phyloP scores from a whole-genome alignment of 2,797 vertebrate genomes.

The Hemibagrus guttatus region DNA sequence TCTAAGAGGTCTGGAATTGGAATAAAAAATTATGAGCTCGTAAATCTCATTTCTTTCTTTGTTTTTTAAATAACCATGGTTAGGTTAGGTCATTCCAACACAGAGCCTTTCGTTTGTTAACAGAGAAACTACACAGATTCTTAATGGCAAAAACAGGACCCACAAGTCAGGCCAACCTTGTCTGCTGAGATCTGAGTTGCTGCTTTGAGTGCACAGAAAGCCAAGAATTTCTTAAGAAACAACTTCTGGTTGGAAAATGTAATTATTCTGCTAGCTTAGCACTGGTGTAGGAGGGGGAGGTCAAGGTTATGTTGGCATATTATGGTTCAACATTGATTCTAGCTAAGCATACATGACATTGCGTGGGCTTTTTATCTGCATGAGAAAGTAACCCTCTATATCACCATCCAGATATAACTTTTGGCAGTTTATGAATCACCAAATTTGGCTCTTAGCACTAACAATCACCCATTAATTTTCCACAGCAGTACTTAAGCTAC shows the following conservation, averaged over 20 bases:
- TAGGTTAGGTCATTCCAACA: not conserved
- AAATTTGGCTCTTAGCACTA: conserved; percentile 61
- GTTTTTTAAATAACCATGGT: conserved; percentile 18
- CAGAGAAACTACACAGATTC: conserved; percentile 1
- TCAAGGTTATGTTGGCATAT: conserved; percentile 26
- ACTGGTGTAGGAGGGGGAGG: conserved; percentile 28
- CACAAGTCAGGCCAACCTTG: conserved; percentile 12
- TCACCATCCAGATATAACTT: conserved; percentile 59
- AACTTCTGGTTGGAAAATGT: conserved; percentile 28
- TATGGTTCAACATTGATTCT: conserved; percentile 30
- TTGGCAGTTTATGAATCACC: conserved; percentile 61
- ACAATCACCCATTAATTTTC: conserved; percentile 61
- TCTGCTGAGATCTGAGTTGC: not conserved
- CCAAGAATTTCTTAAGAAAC: not conserved
- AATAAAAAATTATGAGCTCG: not conserved
- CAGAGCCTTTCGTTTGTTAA: conserved; percentile 11
- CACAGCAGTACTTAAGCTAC: conserved; percentile 58
- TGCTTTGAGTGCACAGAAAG: conserved; percentile 3
- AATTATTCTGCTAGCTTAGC: conserved; percentile 15
- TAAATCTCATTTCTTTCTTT: conserved; percentile 15
- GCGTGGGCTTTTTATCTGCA: conserved; percentile 45
- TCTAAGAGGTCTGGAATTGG: conserved; percentile 53
- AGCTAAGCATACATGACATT: conserved; percentile 25
- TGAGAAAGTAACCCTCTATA: conserved; percentile 55
- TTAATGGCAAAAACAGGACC: conserved; percentile 5